Evolutionary conservation across 2,113 vertebrate species (phyloP), one percentile per base, ranked within the genome.

Genomic region (Pterophyllum scalare): DNA sequence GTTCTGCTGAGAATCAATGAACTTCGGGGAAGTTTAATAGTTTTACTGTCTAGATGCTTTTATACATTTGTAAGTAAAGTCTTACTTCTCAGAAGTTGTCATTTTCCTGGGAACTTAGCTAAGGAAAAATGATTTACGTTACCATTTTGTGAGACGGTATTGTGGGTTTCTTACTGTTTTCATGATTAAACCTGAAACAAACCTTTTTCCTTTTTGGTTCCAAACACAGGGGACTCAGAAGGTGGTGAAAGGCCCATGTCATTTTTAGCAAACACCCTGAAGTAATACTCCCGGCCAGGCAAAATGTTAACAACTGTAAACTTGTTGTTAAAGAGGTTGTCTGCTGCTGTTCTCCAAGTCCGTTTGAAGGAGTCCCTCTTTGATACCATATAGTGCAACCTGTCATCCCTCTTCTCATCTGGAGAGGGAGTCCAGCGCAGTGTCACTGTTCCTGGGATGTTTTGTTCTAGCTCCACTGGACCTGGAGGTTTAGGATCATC

Each of bases 181-280:
- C 6, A 54, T 6, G 26, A 14, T 33, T 1, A 56, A 54, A 61
- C 19, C 19, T 75, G 6, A n/a, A 87, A 87, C 90, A 77, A 82
- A 96, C 97, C 96, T 93, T 89, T 96, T 81, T 92, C 93, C 72
- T 88, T 94, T 49, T 84, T 70, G 75, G 93, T 92, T 79, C 75
- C 92, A 96, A 97, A 99, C 5, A 93, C 91, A 11, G 92, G 89
- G 12, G 96, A 96, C 59, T 96, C 95, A 4, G 97, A 96, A 0
- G 97, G 96, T 3, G 84, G 75, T 40, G 97, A 98, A 79, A 90
- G 26, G 26, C 97, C 97, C 89, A 97, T 90, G 84, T 94, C 94
- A 12, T 97, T 99, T 91, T 97, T 97, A 59, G 98, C 97, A 86
- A 97, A 94, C 10, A 98, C 97, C 7, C 96, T 96, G 88, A 99